Percentiles rank a stretch among this genome's conserved stretches.
Evolutionary conservation across 2,797 vertebrate genomes (phyloP).

Genomic region (Zalophus californianus): DNA sequence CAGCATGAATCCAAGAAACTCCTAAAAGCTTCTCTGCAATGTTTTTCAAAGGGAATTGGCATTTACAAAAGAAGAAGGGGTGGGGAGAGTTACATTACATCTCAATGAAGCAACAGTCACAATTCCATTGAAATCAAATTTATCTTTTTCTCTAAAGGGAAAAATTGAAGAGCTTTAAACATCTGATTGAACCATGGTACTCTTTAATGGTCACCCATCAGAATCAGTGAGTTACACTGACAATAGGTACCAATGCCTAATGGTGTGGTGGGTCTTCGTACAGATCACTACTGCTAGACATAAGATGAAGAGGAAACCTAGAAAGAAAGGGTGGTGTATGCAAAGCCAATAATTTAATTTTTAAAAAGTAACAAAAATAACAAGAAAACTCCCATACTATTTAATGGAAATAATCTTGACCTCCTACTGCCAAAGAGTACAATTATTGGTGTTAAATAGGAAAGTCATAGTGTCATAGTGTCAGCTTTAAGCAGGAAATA

Average conservation of each 20-base stretch:
- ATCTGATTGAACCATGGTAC: not conserved
- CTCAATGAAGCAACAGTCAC: not conserved
- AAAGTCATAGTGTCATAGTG: not conserved
- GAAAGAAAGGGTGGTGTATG: not conserved
- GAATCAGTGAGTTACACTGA: not conserved
- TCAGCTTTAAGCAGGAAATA: not conserved
- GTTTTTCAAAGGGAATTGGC: not conserved
- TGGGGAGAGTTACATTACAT: not conserved
- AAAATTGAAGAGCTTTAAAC: not conserved
- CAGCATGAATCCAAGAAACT: not conserved
- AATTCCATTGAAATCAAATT: not conserved
- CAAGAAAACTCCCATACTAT: not conserved
- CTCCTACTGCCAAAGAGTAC: not conserved
- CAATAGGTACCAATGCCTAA: not conserved
- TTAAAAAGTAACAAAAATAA: not conserved
- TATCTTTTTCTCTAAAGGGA: not conserved
- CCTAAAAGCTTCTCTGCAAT: not conserved
- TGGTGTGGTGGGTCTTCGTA: not conserved
- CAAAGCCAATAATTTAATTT: constrained; percentile 13
- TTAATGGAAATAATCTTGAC: constrained; percentile 10
- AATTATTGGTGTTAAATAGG: not conserved
- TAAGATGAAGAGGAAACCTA: not conserved
- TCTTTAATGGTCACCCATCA: not conserved
- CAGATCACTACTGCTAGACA: not conserved
- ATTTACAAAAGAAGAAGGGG: not conserved